Conservation (phyloP, 2,797 vertebrate genomes). For the Aeoliscus strigatus region DNA sequence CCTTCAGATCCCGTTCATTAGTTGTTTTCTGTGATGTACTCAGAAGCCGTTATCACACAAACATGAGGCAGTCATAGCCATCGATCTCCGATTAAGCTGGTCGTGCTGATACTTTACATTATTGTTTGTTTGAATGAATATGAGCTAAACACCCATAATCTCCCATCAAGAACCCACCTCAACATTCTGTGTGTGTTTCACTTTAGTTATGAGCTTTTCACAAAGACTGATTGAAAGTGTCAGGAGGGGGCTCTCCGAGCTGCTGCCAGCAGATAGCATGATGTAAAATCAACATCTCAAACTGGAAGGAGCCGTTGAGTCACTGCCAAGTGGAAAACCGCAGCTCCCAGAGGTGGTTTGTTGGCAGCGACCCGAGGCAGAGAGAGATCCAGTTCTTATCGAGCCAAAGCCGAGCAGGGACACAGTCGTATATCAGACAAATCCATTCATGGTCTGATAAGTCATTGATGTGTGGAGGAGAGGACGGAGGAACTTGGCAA, state of each 20-base stretch:
- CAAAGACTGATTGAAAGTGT: conserved; percentile 36
- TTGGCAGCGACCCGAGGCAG: conserved; percentile 17
- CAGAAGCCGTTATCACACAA: no score
- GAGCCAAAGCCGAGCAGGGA: conserved; percentile 2
- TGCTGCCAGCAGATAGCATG: conserved; percentile 30
- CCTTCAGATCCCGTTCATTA: no score
- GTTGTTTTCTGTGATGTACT: no score
- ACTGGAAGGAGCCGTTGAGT: conserved; percentile 15
- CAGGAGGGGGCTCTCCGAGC: background rate
- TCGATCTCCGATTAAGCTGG: no score
- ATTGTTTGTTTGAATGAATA: no score
- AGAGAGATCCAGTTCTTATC: conserved; percentile 22
- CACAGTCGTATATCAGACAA: background rate
- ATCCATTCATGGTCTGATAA: conserved; percentile 6
- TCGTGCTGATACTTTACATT: no score
- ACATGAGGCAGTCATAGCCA: no score
- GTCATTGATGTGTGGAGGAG: conserved; percentile 25
- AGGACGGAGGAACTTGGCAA: conserved; percentile 1
- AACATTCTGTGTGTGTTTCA: no score
- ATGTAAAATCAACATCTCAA: conserved; percentile 24
- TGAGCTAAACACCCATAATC: no score
- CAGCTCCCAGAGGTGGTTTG: conserved; percentile 13
- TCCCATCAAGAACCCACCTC: no score
- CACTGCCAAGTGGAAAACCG: conserved; percentile 29
- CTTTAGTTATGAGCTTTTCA: conserved; percentile 23